These are phyloP conservation scores for Drosophila burlai DNA, from an alignment of 1,140 invertebrate genomes.

Conservation along the genomic window DNA sequence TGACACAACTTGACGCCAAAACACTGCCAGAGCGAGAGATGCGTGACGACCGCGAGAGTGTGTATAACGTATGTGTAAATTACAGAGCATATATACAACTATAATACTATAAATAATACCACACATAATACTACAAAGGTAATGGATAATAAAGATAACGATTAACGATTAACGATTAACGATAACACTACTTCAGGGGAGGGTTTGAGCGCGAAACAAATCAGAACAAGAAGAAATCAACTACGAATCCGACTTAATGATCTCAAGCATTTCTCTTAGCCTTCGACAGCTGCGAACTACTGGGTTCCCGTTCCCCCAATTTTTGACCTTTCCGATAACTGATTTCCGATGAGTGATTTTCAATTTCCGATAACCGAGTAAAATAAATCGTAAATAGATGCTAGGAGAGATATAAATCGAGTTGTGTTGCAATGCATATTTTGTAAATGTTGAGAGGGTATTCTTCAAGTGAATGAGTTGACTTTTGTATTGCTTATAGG, in stretches of 20 bases:
- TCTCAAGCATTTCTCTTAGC: conserved; percentile 45
- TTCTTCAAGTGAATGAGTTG: conserved; percentile 37
- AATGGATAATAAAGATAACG: conserved; percentile 37
- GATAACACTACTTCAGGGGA: conserved; percentile 34
- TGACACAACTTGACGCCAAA: conserved; percentile 85
- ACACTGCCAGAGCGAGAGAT: conserved; percentile 83
- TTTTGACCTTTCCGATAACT: conserved; percentile 4
- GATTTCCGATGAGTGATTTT: conserved; percentile 8
- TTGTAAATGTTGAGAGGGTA: conserved; percentile 45
- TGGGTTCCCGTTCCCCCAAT: conserved; percentile 1
- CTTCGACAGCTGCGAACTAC: conserved; percentile 17
- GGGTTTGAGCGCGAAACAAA: conserved; percentile 26
- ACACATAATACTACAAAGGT: conserved; percentile 1
- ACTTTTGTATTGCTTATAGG: conserved; percentile 37
- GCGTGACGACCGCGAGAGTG: conserved; percentile 50
- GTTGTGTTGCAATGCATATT: conserved; percentile 37
- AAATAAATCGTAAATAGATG: conserved; percentile 31
- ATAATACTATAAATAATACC: conserved; percentile 32
- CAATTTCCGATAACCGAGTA: not conserved
- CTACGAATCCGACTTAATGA: conserved; percentile 44
- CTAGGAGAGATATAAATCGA: conserved; percentile 22
- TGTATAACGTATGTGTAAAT: conserved; percentile 72
- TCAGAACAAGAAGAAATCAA: conserved; percentile 33
- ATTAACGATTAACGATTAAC: conserved; percentile 28
- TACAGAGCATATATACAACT: conserved; percentile 49